phyloP scores from a whole-genome alignment of 2,888 invertebrate genomes.

The Plagiodera versicolora region DNA sequence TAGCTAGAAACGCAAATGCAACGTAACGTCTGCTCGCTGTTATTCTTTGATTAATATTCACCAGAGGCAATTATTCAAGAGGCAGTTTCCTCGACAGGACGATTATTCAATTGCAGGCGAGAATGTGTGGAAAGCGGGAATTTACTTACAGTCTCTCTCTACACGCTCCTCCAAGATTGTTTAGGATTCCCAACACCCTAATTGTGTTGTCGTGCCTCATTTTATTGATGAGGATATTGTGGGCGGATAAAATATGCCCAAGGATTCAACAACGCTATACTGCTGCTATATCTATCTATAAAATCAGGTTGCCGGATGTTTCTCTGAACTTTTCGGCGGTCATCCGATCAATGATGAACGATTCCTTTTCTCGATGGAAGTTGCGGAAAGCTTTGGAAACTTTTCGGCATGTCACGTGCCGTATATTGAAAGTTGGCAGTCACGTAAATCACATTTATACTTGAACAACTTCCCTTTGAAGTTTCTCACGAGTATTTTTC shows the following conservation, averaged over 20 bases:
- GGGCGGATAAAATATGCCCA: not conserved
- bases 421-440: not conserved
- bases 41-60: slow-evolving; percentile 16
- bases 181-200: not conserved
- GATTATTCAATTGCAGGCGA: not conserved
- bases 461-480: slow-evolving; percentile 8
- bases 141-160: not conserved
- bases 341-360: too few species aligned
- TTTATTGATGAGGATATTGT: not conserved
- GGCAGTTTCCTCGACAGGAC: not conserved
- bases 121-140: not conserved
- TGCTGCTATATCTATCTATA: too few species aligned
- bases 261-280: too few species aligned
- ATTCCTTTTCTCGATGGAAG: not conserved
- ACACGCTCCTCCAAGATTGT: too few species aligned
- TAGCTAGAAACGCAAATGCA: too few species aligned
- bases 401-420: not conserved
- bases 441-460: slow-evolving; percentile 8
- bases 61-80: slow-evolving; percentile 7
- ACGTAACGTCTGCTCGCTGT: too few species aligned
- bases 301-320: too few species aligned
- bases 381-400: not conserved
- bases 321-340: too few species aligned
- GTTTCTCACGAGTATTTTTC: too few species aligned
- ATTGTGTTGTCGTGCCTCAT: not conserved